Conservation (phyloP, 2,797 vertebrate species). For the Mycteria americana region DNA sequence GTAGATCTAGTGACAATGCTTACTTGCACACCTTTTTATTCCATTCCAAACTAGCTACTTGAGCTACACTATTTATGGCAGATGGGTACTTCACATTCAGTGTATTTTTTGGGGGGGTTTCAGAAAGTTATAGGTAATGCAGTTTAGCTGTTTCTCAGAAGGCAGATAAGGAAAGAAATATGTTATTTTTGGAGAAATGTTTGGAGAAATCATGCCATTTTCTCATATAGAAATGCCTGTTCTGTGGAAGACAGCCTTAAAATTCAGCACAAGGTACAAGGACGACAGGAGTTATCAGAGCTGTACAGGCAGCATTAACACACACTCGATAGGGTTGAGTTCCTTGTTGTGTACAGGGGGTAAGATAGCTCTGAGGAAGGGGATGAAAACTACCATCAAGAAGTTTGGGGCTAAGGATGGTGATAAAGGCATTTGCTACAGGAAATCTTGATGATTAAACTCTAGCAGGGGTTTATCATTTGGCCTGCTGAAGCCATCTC, state of each 20-base stretch:
- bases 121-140: not conserved
- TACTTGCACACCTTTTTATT: conserved; percentile 11
- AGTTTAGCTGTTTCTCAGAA: not conserved
- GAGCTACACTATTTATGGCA: not conserved
- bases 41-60: not conserved
- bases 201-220: not conserved
- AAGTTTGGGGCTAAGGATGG: not conserved
- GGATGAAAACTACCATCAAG: not conserved
- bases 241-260: not conserved
- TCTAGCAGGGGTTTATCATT: not conserved
- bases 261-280: not conserved
- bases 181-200: not conserved
- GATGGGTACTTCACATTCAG: not conserved
- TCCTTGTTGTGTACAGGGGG: not conserved
- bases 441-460: not conserved
- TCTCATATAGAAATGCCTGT: not conserved
- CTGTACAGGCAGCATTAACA: not conserved
- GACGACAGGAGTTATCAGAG: not conserved
- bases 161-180: not conserved
- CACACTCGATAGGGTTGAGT: not conserved
- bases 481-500: not conserved
- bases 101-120: not conserved
- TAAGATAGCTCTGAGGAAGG: not conserved
- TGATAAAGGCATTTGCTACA: not conserved
- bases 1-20: not conserved